These are phyloP conservation scores for Dromiciops gliroides DNA, from an alignment of 2,113 vertebrate genomes.

Conservation along the genomic window DNA sequence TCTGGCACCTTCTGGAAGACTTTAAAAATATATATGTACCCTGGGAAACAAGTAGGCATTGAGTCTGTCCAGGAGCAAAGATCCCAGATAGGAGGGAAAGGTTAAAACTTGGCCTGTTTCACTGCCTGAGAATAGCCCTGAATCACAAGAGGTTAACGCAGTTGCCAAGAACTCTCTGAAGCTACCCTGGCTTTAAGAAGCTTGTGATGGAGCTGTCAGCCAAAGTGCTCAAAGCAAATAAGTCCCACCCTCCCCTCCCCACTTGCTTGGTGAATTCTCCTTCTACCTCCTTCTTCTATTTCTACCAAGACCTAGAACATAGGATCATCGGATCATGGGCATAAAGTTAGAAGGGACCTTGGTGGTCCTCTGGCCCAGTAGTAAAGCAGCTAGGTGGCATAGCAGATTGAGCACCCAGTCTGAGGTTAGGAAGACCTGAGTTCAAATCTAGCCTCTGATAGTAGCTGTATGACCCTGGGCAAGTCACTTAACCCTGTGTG, in stretches of 20 bases:
- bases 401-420: background rate
- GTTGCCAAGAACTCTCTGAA: background rate
- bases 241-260: background rate
- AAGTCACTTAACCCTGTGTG: background rate
- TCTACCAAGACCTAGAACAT: background rate
- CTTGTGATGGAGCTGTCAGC: background rate
- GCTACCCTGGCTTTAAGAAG: background rate
- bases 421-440: background rate
- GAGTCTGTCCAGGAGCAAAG: constrained; percentile 54
- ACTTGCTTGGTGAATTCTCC: background rate
- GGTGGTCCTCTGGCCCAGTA: background rate
- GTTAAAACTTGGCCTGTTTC: background rate
- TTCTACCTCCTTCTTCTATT: background rate
- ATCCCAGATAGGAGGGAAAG: constrained; percentile 28
- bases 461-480: background rate
- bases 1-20: constrained; percentile 72
- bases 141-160: constrained; percentile 18
- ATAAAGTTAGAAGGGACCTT: background rate
- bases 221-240: background rate
- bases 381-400: background rate
- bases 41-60: constrained; percentile 66
- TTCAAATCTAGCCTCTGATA: background rate
- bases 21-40: constrained; percentile 48
- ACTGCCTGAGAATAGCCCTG: background rate
- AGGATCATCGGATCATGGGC: background rate